Base-by-base conservation (phyloP, 2,113 vertebrate genomes). In the Fregata magnificens region DNA sequence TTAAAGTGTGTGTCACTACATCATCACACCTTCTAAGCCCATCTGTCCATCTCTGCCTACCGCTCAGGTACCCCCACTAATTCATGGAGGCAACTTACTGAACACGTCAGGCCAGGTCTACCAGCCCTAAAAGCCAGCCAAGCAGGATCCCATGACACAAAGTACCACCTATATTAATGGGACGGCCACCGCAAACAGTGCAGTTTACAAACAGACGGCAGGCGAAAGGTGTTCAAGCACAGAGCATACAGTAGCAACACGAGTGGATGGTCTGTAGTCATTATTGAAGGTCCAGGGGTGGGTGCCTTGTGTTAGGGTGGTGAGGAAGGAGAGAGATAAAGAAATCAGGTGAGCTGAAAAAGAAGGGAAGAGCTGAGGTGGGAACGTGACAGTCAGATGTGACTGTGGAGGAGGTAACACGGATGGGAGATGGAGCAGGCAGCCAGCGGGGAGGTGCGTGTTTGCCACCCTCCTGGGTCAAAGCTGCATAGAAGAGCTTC, bases 301-400 rank as follows among this genome's bases (percentile, higher is more conserved):
- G 63, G 13, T 50, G 55, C 66, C 50, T 63, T 59, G 25, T 28
- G 47, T 49, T 69, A 80, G 40, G 24, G 42, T 65, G 52, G 49
- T 1, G 7, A 69, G 62, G 25, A 89, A 82, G 70, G 34, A 86
- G 49, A 53, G 45, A 62, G 17, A 36, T 3, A 7, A 80, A 94
- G 77, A 52, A 67, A 93, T 67, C 25, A 67, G 73, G 53, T 3
- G 4, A 81, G 79, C 8, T 71, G 73, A 73, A 80, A 82, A 65
- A 84, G 63, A 88, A 89, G 38, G 62, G 55, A 96, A 94, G 45
- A 16, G 19, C 58, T 83, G 85, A 95, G 88, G 66, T 92, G 56
- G 74, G 90, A 94, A 94, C 9, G 10, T 84, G 93, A 91, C 82
- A 94, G 83, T 81, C 82, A 93, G 83, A 93, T 95, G 74, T 90